Evolutionary conservation across 1,140 invertebrate species (phyloP).

Genomic region (Aethina tumida): DNA sequence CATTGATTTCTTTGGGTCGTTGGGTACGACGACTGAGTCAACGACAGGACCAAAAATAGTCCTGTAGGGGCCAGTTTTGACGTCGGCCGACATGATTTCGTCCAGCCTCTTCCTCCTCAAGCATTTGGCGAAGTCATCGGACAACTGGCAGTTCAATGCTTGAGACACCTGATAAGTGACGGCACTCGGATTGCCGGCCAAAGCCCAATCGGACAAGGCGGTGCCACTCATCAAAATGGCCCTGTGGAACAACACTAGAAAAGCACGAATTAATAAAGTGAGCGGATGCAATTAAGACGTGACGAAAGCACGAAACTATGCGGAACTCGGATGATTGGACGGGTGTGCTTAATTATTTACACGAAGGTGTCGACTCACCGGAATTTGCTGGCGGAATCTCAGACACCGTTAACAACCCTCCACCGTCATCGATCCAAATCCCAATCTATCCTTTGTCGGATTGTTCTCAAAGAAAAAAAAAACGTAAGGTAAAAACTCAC

Average conservation of each 20-base stretch:
- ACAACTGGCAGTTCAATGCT: slow-evolving; percentile 61
- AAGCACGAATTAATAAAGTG: slow-evolving; percentile 7
- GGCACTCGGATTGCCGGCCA: slow-evolving; percentile 68
- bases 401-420: too few species aligned
- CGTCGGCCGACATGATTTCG: slow-evolving; percentile 62
- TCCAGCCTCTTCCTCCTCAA: slow-evolving; percentile 51
- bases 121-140: slow-evolving; percentile 46
- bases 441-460: too few species aligned
- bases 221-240: slow-evolving; percentile 92
- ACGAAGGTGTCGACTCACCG: too few species aligned
- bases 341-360: too few species aligned
- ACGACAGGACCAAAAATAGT: slow-evolving; percentile 71
- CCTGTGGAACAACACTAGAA: slow-evolving; percentile 75
- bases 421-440: too few species aligned
- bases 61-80: slow-evolving; percentile 51
- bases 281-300: too few species aligned
- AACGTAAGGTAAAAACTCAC: too few species aligned
- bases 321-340: too few species aligned
- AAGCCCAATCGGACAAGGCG: slow-evolving; percentile 80
- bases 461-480: too few species aligned
- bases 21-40: slow-evolving; percentile 73
- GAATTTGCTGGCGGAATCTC: too few species aligned
- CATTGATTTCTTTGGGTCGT: slow-evolving; percentile 65
- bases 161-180: slow-evolving; percentile 73
- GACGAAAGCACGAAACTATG: slow-evolving; percentile 1